These are phyloP conservation scores for Cynopterus sphinx DNA, from an alignment of 2,797 vertebrate genomes.

Conservation along the genomic window DNA sequence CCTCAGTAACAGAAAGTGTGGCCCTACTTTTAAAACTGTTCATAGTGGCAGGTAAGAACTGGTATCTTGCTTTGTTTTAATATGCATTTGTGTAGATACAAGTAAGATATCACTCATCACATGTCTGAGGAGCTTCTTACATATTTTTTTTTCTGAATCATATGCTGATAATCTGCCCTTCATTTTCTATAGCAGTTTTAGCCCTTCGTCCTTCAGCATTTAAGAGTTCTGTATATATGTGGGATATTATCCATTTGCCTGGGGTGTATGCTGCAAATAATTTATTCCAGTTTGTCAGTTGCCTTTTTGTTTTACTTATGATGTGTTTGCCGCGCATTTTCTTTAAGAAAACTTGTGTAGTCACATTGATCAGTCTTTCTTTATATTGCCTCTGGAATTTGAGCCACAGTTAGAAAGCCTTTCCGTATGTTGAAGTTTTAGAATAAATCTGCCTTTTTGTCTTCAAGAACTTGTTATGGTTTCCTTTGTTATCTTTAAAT, in stretches of 20 bases:
- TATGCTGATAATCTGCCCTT: not conserved
- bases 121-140: not conserved
- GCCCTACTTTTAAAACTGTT: not conserved
- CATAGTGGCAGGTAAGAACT: not conserved
- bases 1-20: not conserved
- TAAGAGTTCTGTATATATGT: not conserved
- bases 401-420: not conserved
- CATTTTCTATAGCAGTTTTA: not conserved
- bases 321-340: not conserved
- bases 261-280: not conserved
- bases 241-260: not conserved
- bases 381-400: not conserved
- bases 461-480: not conserved
- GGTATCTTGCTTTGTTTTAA: not conserved
- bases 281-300: not conserved
- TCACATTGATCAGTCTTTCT: not conserved
- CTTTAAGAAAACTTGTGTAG: not conserved
- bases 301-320: not conserved
- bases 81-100: not conserved
- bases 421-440: not conserved
- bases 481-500: not conserved
- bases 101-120: not conserved
- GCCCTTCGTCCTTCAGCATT: not conserved
- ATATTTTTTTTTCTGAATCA: not conserved
- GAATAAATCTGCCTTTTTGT: not conserved